Base-by-base conservation (phyloP, 2,113 vertebrate genomes). In the Atractosteus spatula region DNA sequence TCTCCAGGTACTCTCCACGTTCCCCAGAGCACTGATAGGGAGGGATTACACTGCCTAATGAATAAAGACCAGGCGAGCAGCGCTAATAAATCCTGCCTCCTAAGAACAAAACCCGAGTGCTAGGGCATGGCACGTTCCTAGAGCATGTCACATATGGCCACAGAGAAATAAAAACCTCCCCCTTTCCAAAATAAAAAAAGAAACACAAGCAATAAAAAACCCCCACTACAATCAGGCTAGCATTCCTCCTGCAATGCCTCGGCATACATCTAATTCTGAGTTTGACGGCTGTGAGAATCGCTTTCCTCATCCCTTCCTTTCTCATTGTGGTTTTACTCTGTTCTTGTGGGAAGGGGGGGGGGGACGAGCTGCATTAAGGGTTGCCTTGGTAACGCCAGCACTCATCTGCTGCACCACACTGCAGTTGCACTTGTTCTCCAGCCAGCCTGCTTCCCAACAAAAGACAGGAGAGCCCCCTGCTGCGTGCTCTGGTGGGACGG, bases 351-450 rank as follows among this genome's bases (percentile, higher is more conserved):
- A 66, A 74, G 78, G 82, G 72, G 80, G 68, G 68, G 62, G 72
- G 54, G 67, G 80, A 81, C 76, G 78, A 55, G 84, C 85, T 78
- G 89, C 81, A 92, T 90, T 86, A 87, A 87, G 77, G 55, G 89
- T 96, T 91, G 88, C 94, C 93, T 91, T 91, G 91, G 94, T 86
- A 96, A 96, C 95, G 66, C 68, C 84, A 12, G 91, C 83, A 90
- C 89, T 85, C 92, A 88, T 88, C 90, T 94, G 94, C 92, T 78
- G 90, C 89, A 86, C 89, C 79, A 71, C 82, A 72, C 84, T 86
- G 90, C 82, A 78, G 86, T 77, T 78, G 70, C 62, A n/a, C 73
- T 69, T 76, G 7, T 86, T 87, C 86, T 84, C 81, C 74, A 80
- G 79, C 79, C 55, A 45, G 45, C 62, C 71, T 45, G 55, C 85